A percentile compares a stretch with the other conserved stretches of the same genome.
These are phyloP conservation scores for Cheirogaleus medius DNA, from an alignment of 2,113 vertebrate species.

Conservation along the genomic window DNA sequence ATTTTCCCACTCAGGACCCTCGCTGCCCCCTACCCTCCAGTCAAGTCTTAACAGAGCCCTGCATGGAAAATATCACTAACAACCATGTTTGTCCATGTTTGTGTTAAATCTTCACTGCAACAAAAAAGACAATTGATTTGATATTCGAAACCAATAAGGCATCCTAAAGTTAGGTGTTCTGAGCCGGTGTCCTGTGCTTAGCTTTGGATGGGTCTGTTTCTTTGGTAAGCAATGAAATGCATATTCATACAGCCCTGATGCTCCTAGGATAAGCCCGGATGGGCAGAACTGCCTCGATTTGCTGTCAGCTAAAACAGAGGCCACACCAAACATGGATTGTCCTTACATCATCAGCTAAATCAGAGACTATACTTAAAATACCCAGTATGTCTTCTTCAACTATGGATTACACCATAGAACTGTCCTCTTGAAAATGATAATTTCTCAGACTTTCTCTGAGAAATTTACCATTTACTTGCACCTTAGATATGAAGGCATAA, in stretches of 20 bases:
- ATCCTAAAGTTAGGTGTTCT: not conserved
- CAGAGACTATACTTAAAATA: not conserved
- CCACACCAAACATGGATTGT: not conserved
- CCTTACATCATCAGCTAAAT: not conserved
- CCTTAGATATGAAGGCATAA: not conserved
- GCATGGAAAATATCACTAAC: not conserved
- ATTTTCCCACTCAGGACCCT: not conserved
- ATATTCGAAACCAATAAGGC: slow-evolving; percentile 32
- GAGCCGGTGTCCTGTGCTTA: not conserved
- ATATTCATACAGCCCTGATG: not conserved
- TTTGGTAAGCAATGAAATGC: not conserved
- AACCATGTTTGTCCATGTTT: not conserved
- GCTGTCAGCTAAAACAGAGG: not conserved
- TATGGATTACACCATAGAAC: not conserved
- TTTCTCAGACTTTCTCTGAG: not conserved
- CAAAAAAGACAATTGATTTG: not conserved
- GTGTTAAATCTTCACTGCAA: not conserved
- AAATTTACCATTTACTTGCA: not conserved
- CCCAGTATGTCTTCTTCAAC: not conserved
- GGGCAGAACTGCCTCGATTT: not conserved
- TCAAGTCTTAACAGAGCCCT: not conserved
- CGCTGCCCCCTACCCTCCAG: not conserved
- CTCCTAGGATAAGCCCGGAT: not conserved
- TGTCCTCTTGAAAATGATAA: slow-evolving; percentile 26
- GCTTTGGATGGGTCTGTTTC: not conserved